A percentile compares a stretch with the other conserved stretches of the same genome.
Conservation (phyloP, 92 coral and sea anemone genomes). For the Meandrina meandrites region DNA sequence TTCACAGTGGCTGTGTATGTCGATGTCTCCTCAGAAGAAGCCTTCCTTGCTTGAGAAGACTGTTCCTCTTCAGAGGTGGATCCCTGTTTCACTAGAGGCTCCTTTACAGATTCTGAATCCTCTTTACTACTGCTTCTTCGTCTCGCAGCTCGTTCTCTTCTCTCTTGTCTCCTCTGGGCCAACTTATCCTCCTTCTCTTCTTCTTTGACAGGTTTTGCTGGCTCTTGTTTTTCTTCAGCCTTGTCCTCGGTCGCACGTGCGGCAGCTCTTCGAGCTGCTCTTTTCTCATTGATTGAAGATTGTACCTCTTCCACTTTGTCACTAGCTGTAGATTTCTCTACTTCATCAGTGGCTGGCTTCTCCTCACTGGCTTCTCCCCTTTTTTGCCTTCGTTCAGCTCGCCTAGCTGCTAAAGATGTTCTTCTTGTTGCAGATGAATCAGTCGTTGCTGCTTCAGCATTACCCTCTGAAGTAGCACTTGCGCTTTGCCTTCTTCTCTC, state of each 20-base stretch:
- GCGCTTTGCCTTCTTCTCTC: constrained; percentile 29
- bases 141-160: constrained; percentile 50
- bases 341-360: constrained; percentile 7
- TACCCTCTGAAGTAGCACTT: constrained; percentile 9
- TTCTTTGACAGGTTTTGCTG: constrained; percentile 29
- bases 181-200: constrained; percentile 30
- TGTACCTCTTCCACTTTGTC: constrained; percentile 38
- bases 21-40: constrained; percentile 33
- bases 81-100: constrained; percentile 20
- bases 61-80: constrained; percentile 65
- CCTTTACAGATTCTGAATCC: constrained; percentile 39
- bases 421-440: constrained; percentile 14
- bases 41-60: constrained; percentile 12
- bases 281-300: constrained; percentile 27
- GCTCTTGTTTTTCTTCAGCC: constrained; percentile 25
- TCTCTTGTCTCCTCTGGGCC: constrained; percentile 44
- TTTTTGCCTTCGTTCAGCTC: constrained; percentile 81
- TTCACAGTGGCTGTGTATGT: constrained; percentile 70
- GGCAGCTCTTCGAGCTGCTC: constrained; percentile 27
- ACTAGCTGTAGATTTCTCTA: not conserved
- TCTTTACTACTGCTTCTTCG: constrained; percentile 48
- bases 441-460: constrained; percentile 13
- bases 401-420: constrained; percentile 60
- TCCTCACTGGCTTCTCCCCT: constrained; percentile 29
- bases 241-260: constrained; percentile 10